Evolutionary conservation across 2,113 vertebrate genomes (phyloP).

Genomic region (Nettapus auritus): DNA sequence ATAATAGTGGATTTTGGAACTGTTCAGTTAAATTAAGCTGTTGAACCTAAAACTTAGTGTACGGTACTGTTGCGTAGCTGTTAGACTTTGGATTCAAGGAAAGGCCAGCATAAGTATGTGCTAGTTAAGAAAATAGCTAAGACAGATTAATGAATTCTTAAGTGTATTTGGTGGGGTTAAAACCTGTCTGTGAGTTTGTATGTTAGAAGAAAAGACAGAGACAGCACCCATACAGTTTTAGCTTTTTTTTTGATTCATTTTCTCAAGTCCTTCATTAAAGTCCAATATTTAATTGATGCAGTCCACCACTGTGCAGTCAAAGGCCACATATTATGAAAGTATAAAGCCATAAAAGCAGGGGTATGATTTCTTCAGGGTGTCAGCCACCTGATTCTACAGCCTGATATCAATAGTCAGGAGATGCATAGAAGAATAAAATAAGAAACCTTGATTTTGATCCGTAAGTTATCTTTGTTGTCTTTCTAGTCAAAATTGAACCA

Average conservation of each 20-base stretch:
- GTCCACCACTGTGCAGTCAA: too few species aligned
- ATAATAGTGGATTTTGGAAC: background rate
- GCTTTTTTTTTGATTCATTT: background rate
- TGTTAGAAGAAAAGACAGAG: background rate
- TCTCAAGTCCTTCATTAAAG: background rate
- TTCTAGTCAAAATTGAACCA: background rate
- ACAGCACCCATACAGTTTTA: background rate
- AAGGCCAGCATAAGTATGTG: background rate
- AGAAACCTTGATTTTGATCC: background rate
- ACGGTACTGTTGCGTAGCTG: accelerated
- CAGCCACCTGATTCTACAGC: background rate
- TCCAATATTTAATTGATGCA: background rate
- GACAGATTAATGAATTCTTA: background rate
- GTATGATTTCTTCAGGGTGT: background rate
- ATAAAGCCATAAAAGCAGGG: background rate
- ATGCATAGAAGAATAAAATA: background rate
- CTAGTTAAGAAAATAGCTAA: background rate
- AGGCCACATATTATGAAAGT: background rate
- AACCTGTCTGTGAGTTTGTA: background rate
- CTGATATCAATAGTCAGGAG: background rate
- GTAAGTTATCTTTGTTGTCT: background rate
- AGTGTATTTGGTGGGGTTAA: background rate
- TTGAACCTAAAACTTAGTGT: background rate
- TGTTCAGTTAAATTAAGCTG: background rate
- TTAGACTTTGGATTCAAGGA: background rate